Percentiles rank a stretch among this genome's conserved stretches.
Conservation (phyloP, 35 echinoderm and acorn worm species). For the Heliocidaris erythrogramma region DNA sequence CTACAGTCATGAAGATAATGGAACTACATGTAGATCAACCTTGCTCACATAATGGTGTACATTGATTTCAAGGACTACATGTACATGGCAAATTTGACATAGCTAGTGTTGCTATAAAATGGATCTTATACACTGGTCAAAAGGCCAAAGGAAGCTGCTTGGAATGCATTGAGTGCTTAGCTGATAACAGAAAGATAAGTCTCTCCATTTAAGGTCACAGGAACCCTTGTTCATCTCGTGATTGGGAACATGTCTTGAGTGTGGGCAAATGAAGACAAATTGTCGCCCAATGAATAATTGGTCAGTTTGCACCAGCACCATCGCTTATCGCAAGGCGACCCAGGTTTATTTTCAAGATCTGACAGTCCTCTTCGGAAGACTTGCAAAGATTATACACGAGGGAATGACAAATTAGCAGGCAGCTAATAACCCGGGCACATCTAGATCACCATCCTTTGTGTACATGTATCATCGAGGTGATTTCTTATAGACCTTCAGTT, state of each 20-base stretch:
- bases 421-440: neutral
- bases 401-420: conserved; percentile 25
- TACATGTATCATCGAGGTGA: neutral
- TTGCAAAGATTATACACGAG: conserved; percentile 32
- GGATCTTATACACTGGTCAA: neutral
- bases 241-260: conserved; percentile 16
- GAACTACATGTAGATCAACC: too few species aligned
- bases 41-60: too few species aligned
- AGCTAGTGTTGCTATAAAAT: neutral
- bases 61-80: neutral
- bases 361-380: conserved; percentile 30
- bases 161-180: neutral
- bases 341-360: conserved; percentile 36
- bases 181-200: conserved; percentile 26
- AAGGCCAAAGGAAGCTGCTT: neutral
- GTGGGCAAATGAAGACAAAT: conserved; percentile 31
- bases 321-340: neutral
- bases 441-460: neutral
- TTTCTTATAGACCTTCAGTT: neutral
- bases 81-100: neutral
- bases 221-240: neutral
- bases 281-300: conserved; percentile 25
- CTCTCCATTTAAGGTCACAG: conserved; percentile 22
- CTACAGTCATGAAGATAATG: too few species aligned
- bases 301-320: conserved; percentile 19